Conservation (phyloP, 37 sponge, comb jelly and placozoan genomes). For the Geodia barretti region DNA sequence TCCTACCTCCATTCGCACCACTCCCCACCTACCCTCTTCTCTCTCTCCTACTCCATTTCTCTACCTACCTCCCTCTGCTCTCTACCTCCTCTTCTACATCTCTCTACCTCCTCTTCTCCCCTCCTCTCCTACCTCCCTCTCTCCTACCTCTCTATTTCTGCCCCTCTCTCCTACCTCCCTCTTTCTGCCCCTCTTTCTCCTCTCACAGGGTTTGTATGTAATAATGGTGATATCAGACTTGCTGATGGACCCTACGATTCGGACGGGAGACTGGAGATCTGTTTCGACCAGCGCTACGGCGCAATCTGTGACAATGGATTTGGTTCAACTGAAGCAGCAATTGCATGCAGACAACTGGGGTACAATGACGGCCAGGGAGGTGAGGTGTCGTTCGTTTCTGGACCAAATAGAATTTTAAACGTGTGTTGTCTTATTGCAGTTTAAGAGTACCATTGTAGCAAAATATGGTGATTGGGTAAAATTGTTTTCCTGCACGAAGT, state of each 20-base stretch:
- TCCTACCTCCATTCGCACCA: background rate
- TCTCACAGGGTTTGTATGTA: background rate
- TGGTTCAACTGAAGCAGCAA: background rate
- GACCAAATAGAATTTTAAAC: background rate
- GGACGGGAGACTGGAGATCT: background rate
- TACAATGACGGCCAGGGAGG: background rate
- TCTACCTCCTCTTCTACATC: background rate
- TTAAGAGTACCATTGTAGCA: too few relatives aligned
- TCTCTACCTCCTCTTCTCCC: background rate
- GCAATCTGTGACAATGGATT: background rate
- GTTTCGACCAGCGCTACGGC: background rate
- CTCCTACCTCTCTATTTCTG: background rate
- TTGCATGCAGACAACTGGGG: background rate
- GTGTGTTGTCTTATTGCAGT: slow-evolving; percentile 3
- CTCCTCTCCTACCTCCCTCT: background rate
- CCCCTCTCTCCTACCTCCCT: background rate
- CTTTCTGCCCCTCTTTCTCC: slow-evolving; percentile 1
- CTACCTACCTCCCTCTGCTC: background rate
- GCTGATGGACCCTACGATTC: background rate
- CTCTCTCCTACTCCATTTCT: background rate
- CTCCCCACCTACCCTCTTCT: background rate
- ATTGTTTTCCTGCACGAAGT: too few relatives aligned
- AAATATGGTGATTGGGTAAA: too few relatives aligned
- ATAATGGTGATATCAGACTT: background rate
- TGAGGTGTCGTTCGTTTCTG: background rate